Percentiles rank a stretch among this genome's conserved stretches.
phyloP scores from a whole-genome alignment of 2,113 vertebrate genomes.

The Catagonus wagneri region DNA sequence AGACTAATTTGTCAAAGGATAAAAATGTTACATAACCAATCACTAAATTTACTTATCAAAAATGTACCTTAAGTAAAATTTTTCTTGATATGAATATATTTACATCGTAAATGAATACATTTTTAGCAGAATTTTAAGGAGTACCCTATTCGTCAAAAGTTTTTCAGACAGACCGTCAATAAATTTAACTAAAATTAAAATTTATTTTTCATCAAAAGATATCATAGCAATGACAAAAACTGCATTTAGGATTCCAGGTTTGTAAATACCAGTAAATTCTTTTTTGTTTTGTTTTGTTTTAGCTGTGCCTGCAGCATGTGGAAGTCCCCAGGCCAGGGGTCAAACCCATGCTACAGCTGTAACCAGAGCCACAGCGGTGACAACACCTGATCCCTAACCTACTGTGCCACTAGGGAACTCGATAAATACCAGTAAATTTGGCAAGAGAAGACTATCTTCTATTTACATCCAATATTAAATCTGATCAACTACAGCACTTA shows the following conservation, averaged over 20 bases:
- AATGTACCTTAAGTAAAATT: not conserved
- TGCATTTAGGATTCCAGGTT: too few relatives aligned
- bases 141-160: not conserved
- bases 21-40: constrained; percentile 2
- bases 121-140: constrained; percentile 12
- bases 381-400: not conserved
- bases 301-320: too few relatives aligned
- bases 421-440: constrained; percentile 36
- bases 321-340: too few relatives aligned
- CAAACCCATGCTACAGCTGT: too few relatives aligned
- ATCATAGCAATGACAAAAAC: not conserved
- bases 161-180: not conserved
- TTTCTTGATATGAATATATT: not conserved
- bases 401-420: not conserved
- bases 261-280: too few relatives aligned
- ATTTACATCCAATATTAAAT: constrained; percentile 56
- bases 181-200: constrained; percentile 20
- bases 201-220: not conserved
- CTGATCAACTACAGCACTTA: constrained; percentile 6
- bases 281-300: too few relatives aligned
- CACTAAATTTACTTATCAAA: constrained; percentile 44
- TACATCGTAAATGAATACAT: not conserved
- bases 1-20: not conserved
- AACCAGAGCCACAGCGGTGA: not conserved
- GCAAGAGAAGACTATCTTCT: not conserved